These are phyloP conservation scores for Cecidostiba fungosa DNA, from an alignment of 2,888 invertebrate genomes.

Conservation along the genomic window DNA sequence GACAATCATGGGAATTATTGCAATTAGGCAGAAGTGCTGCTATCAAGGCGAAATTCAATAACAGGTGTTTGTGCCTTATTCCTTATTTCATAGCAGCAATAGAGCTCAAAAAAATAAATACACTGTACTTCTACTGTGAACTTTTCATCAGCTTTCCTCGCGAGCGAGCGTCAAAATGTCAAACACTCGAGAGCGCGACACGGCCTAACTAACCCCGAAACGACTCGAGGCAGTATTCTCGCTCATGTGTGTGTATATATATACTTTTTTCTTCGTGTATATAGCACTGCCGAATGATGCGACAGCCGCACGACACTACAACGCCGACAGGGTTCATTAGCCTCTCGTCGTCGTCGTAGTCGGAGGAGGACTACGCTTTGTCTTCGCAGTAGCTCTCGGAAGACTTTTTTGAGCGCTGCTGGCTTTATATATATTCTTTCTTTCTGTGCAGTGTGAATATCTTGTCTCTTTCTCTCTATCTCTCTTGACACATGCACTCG, in stretches of 20 bases:
- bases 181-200: background rate
- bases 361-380: constrained; percentile 30
- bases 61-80: background rate
- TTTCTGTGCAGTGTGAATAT: background rate
- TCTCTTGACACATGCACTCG: background rate
- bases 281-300: constrained; percentile 44
- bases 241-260: background rate
- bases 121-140: background rate
- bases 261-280: background rate
- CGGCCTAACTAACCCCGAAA: constrained; percentile 38
- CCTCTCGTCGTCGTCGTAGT: background rate
- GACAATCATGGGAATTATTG: background rate
- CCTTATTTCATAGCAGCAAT: background rate
- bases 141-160: background rate
- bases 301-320: constrained; percentile 24
- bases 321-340: constrained; percentile 44
- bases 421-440: background rate
- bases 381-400: constrained; percentile 19
- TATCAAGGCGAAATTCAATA: background rate
- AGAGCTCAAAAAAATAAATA: background rate
- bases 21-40: background rate
- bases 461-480: too few relatives aligned
- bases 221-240: constrained; percentile 15
- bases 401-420: constrained; percentile 22
- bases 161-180: background rate